Evolutionary conservation across 2,888 invertebrate species (phyloP), one percentile per base, ranked within the genome.

Genomic region (Lumbricus terrestris): DNA sequence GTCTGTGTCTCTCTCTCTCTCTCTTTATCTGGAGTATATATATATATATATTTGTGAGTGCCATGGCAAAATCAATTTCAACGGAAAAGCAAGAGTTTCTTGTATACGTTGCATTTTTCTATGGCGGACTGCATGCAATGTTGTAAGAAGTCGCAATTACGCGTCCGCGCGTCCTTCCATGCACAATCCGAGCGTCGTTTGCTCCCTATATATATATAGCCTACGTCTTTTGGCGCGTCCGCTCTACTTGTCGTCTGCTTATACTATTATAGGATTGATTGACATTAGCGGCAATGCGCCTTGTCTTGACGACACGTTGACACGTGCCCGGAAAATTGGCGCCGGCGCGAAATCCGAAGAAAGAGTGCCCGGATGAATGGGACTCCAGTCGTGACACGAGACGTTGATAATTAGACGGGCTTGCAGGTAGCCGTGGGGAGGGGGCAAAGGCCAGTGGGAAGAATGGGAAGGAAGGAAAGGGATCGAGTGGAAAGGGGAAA

Each of bases 241-340:
- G 69, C 69, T 29, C 29, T n/a, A n/a, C 69, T 69, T 69, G 8
- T 69, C 69, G 69, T 69, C 69, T 69, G 69, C 69, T 69, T n/a
- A 47, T n/a, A n/a, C n/a, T n/a, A n/a, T n/a, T n/a, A n/a, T 47
- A 6, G 69, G 69, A 69, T 69, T 69, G 69, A 69, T 69, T 69
- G 69, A 69, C 69, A 69, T 69, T n/a, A 69, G 69, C 2, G n/a
- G 69, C 69, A 69, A n/a, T 69, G 69, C 69, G 69, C n/a, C 69
- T 69, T 69, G 69, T 69, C 69, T 69, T n/a, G 69, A n/a, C 69
- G 69, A 69, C 69, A 69, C 69, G n/a, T 69, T 69, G 69, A 69
- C 69, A 69, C 69, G 69, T 69, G 69, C 69, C 69, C 69, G 69
- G 69, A 69, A 69, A n/a, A 69, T 69, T 69, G 69, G 29, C 69